A percentile compares a stretch with the other conserved stretches of the same genome.
phyloP scores from a whole-genome alignment of 1,140 invertebrate species.

The Melanaphis sacchari region DNA sequence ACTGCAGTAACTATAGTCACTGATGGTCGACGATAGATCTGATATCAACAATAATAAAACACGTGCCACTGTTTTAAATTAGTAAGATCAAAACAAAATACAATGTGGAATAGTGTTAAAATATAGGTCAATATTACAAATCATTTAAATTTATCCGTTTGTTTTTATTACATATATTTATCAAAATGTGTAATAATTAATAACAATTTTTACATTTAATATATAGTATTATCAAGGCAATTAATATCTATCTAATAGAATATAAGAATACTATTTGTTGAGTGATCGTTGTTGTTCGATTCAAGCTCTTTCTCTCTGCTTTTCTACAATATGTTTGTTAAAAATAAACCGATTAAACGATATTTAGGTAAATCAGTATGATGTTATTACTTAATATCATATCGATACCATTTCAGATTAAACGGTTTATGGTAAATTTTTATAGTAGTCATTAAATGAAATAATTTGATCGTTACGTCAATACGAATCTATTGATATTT shows the following conservation, averaged over 20 bases:
- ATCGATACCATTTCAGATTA: neutral
- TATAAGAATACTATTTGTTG: neutral
- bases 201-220: neutral
- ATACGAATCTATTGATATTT: neutral
- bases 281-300: no score
- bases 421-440: neutral
- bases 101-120: neutral
- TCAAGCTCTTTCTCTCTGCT: neutral
- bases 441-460: neutral
- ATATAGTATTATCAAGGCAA: neutral
- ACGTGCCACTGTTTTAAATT: neutral
- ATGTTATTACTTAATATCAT: neutral
- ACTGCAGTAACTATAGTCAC: neutral
- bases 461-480: no score
- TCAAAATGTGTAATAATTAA: neutral
- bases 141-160: no score
- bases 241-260: neutral
- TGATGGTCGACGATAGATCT: neutral
- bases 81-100: neutral
- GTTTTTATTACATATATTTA: no score
- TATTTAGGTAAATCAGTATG: neutral
- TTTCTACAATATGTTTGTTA: neutral
- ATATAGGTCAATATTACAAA: neutral
- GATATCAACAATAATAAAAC: neutral
- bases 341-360: neutral